Conservation (phyloP, 2,113 vertebrate genomes). For the Alces alces region DNA sequence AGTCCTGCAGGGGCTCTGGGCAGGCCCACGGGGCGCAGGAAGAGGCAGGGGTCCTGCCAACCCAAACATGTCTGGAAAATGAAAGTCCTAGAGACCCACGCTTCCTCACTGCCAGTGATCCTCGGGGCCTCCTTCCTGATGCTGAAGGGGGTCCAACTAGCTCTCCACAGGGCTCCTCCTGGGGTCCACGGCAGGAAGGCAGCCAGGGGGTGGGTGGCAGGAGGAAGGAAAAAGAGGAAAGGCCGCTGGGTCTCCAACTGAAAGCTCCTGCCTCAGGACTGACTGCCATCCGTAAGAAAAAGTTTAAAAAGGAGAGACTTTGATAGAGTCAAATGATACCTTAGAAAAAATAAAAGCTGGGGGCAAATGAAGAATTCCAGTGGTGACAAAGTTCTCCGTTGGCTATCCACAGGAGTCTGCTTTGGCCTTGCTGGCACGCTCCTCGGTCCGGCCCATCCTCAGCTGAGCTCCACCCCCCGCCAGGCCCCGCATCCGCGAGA, state of each 20-base stretch:
- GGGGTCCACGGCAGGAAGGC: background rate
- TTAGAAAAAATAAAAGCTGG: constrained; percentile 75
- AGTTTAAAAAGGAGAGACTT: constrained; percentile 78
- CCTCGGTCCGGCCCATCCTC: constrained; percentile 65
- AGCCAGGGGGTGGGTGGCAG: background rate
- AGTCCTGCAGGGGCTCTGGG: constrained; percentile 73
- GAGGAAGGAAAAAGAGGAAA: constrained; percentile 49
- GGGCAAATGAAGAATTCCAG: constrained; percentile 62
- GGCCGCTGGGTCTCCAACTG: constrained; percentile 50
- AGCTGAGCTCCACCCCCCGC: constrained; percentile 60
- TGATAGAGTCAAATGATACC: constrained; percentile 77
- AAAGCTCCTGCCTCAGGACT: background rate
- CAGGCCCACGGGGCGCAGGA: constrained; percentile 63
- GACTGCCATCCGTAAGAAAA: constrained; percentile 79
- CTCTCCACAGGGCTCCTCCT: constrained; percentile 19
- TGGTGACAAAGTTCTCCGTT: constrained; percentile 60
- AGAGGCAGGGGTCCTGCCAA: constrained; percentile 52
- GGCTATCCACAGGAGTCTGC: constrained; percentile 69
- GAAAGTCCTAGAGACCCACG: constrained; percentile 48
- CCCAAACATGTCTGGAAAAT: constrained; percentile 9
- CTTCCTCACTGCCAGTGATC: constrained; percentile 50
- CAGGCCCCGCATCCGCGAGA: constrained; percentile 71
- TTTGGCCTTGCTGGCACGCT: constrained; percentile 76
- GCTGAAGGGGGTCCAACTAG: background rate
- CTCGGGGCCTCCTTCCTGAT: background rate